phyloP scores from a whole-genome alignment of 2,113 vertebrate species.

The Motacilla alba region DNA sequence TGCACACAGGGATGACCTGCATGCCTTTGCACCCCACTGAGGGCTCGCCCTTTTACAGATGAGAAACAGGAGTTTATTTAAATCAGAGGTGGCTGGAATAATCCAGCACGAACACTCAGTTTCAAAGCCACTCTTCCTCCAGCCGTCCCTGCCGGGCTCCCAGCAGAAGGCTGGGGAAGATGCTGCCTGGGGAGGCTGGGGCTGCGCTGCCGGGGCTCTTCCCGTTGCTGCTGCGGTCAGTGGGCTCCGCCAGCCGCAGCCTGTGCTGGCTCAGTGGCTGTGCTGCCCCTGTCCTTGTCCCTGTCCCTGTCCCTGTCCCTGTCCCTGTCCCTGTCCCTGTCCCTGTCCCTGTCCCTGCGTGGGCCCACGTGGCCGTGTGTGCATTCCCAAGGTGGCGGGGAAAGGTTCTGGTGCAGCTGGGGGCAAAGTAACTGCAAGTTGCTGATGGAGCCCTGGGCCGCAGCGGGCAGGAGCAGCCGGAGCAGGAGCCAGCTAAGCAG shows the following conservation, averaged over 20 bases:
- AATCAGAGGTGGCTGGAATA: background rate
- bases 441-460: background rate
- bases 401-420: background rate
- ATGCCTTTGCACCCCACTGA: rapidly evolving
- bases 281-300: background rate
- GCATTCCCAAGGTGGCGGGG: background rate
- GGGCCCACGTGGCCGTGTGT: rapidly evolving
- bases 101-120: background rate
- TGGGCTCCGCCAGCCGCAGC: conserved; percentile 23
- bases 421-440: background rate
- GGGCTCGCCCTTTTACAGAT: background rate
- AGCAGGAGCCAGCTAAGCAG: conserved; percentile 70
- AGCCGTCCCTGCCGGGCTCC: background rate
- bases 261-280: background rate
- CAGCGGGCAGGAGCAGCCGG: background rate
- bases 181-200: background rate
- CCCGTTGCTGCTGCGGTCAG: background rate
- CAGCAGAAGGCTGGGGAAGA: background rate
- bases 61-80: background rate
- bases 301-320: background rate
- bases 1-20: rapidly evolving
- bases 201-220: background rate
- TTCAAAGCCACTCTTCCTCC: background rate
- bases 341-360: background rate
- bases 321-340: too few relatives aligned